Conservation (phyloP, 2,113 vertebrate genomes). For the Stomatorhinus ivindoensis region DNA sequence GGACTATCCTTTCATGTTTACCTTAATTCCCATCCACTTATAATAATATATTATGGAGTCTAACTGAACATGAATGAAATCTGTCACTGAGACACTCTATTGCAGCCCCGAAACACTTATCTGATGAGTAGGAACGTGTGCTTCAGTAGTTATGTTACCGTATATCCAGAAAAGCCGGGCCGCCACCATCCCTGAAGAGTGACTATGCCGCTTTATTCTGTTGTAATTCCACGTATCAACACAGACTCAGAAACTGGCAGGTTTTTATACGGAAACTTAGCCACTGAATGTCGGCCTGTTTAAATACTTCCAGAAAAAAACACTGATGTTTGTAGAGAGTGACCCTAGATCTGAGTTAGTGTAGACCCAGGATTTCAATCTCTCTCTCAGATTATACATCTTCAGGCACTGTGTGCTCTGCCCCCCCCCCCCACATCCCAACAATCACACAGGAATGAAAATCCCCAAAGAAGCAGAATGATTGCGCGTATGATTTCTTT, state of each 20-base stretch:
- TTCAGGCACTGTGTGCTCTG: too few species aligned
- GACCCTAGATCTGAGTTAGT: not conserved
- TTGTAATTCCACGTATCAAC: not conserved
- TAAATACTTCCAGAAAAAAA: not conserved
- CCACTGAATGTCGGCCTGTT: not conserved
- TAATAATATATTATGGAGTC: not conserved
- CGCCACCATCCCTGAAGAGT: not conserved
- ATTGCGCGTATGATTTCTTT: not conserved
- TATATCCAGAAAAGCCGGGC: not conserved
- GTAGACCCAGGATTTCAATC: not conserved
- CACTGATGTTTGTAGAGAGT: not conserved
- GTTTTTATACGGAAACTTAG: not conserved
- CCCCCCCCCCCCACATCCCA: not conserved
- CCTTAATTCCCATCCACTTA: not conserved
- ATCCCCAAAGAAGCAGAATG: slow-evolving; percentile 6
- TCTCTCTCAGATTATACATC: not conserved
- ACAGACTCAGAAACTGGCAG: not conserved
- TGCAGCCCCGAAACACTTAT: not conserved
- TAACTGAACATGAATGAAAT: not conserved
- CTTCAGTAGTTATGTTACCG: not conserved
- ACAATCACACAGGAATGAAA: not conserved
- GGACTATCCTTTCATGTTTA: not conserved
- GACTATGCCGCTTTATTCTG: not conserved
- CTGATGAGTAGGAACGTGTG: not conserved
- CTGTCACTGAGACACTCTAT: not conserved